Conservation (phyloP, 2,888 invertebrate species). For the Argyra leucocephala region DNA sequence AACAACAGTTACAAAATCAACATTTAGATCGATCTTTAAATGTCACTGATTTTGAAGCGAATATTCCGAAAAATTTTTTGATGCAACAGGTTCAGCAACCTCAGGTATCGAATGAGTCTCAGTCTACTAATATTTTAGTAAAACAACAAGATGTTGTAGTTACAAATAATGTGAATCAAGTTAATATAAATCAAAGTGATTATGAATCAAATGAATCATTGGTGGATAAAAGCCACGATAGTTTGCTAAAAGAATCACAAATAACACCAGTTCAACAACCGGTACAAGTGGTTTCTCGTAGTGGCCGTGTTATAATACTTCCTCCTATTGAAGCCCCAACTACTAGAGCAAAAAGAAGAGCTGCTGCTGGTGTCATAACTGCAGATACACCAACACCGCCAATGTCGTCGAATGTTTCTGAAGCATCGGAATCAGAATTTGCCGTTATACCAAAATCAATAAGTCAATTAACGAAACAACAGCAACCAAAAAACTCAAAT, state of each 20-base stretch:
- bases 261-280: slow-evolving; percentile 32
- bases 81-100: neutral
- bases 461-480: neutral
- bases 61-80: neutral
- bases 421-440: slow-evolving; percentile 4
- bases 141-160: neutral
- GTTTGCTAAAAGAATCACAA: slow-evolving; percentile 37
- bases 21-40: neutral
- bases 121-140: neutral
- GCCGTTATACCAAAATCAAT: neutral
- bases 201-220: slow-evolving; percentile 8
- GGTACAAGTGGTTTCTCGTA: slow-evolving; percentile 63
- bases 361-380: slow-evolving; percentile 22
- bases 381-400: neutral
- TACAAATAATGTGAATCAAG: neutral
- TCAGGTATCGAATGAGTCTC: neutral
- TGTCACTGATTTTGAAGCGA: neutral
- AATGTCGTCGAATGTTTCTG: slow-evolving; percentile 16
- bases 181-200: neutral
- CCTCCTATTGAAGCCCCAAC: slow-evolving; percentile 78
- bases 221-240: neutral
- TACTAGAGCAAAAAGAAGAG: slow-evolving; percentile 62
- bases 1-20: neutral
- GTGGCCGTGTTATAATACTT: slow-evolving; percentile 65
- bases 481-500: no score